phyloP scores from a whole-genome alignment of 1,140 invertebrate species.

The Drosophila sproati region DNA sequence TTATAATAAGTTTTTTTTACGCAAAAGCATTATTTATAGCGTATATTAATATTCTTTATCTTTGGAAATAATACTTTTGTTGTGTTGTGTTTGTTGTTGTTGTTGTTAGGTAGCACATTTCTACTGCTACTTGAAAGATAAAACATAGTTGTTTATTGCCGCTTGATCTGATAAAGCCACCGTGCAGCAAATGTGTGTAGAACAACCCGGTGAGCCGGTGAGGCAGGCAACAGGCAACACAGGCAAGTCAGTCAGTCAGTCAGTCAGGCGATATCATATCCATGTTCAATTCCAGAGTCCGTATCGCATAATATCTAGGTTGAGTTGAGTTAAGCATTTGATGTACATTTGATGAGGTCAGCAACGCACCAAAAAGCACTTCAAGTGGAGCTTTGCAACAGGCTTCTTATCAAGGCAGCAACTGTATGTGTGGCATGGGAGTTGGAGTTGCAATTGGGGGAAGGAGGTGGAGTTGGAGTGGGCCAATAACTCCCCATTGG shows the following conservation, averaged over 20 bases:
- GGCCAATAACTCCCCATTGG: background rate
- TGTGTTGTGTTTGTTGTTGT: constrained; percentile 32
- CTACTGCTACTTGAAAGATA: constrained; percentile 84
- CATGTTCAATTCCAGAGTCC: constrained; percentile 63
- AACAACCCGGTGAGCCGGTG: constrained; percentile 52
- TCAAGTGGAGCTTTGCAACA: constrained; percentile 47
- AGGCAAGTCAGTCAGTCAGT: constrained; percentile 9
- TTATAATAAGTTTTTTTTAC: constrained; percentile 74
- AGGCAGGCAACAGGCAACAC: constrained; percentile 8
- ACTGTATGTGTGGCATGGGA: background rate
- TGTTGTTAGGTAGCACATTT: constrained; percentile 81
- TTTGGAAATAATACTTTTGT: constrained; percentile 70
- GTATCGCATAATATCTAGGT: constrained; percentile 53
- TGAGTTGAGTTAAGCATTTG: constrained; percentile 58
- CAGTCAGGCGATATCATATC: constrained; percentile 73
- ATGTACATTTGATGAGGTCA: constrained; percentile 80
- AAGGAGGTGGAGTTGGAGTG: constrained; percentile 7
- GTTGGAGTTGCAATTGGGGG: no score
- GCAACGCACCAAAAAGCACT: constrained; percentile 60
- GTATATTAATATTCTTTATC: constrained; percentile 84
- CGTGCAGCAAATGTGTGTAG: constrained; percentile 76
- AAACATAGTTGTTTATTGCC: constrained; percentile 84
- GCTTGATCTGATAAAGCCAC: constrained; percentile 84
- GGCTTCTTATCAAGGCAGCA: constrained; percentile 50
- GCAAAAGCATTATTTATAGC: constrained; percentile 81